Evolutionary conservation across 1,140 invertebrate genomes (phyloP).

Genomic region (Drosophila pseudoananassae): DNA sequence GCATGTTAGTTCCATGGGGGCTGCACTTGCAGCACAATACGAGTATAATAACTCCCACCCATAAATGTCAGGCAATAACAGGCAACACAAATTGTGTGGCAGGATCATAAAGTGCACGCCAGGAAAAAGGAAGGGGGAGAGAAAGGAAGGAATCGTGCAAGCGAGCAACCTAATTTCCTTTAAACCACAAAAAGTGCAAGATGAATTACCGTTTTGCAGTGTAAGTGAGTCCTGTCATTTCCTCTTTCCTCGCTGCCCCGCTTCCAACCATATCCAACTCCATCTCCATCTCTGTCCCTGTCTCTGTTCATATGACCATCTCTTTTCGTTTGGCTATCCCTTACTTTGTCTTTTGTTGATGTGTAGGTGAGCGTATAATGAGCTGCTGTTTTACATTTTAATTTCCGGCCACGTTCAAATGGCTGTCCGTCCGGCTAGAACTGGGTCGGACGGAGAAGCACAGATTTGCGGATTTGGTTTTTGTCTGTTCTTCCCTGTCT

Average conservation of each 20-base stretch:
- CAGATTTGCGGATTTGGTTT: constrained; percentile 56
- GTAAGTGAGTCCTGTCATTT: constrained; percentile 19
- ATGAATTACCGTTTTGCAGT: constrained; percentile 34
- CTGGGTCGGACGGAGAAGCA: constrained; percentile 9
- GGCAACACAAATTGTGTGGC: constrained; percentile 38
- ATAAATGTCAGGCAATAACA: constrained; percentile 44
- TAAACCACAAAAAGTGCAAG: constrained; percentile 44
- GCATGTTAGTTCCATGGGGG: constrained; percentile 31
- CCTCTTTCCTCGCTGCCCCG: background rate
- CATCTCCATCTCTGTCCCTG: background rate
- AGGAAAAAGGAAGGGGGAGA: constrained; percentile 1
- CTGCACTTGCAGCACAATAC: constrained; percentile 1
- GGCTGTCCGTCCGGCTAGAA: constrained; percentile 28
- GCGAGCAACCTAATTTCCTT: constrained; percentile 44
- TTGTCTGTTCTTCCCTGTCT: constrained; percentile 18
- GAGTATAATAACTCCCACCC: constrained; percentile 12
- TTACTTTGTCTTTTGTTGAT: constrained; percentile 10
- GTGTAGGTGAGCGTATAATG: constrained; percentile 76
- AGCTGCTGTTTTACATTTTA: constrained; percentile 80
- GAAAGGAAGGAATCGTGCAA: constrained; percentile 2
- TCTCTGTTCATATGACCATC: background rate
- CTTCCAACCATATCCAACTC: too few relatives aligned
- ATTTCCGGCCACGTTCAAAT: constrained; percentile 62
- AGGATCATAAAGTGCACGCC: constrained; percentile 48
- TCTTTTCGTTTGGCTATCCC: constrained; percentile 8